Evolutionary conservation across 1,140 invertebrate species (phyloP), one percentile per base, ranked within the genome.

Genomic region (Atta cephalotes): DNA sequence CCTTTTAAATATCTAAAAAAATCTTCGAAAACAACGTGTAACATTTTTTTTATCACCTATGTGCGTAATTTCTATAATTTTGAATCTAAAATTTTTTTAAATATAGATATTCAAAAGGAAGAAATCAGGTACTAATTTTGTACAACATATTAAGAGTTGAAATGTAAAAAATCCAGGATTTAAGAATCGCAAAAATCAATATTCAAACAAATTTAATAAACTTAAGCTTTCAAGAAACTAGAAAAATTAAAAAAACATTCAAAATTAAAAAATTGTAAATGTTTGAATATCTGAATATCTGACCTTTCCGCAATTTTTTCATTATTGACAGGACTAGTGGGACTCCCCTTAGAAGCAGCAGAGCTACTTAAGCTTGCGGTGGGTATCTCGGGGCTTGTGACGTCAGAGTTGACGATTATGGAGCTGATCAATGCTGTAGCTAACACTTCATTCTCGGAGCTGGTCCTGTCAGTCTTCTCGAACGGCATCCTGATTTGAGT

Each of bases 281-380:
- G 16, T 31, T 56, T n/a, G 0, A 81, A 58, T 2, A 70, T 70
- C 2, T 58, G 6, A 18, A 39, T 78, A 14, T 66, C 14, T 28
- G 12, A 84, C 80, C 70, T 84, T 49, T 84, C 56, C 2, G 53
- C n/a, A 10, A 68, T 25, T 66, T 80, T 31, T 18, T 80, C 63
- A 3, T 72, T 39, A 16, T 84, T 84, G 16, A 88, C 53, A 9
- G 93, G 90, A 88, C 91, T 94, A 45, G 86, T 89, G 2, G 93
- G 87, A 82, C 91, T 94, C 56, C 93, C 93, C 79, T 94, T 93
- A 4, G 91, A 93, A 21, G 85, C 88, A 1, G 86, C 39, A 1
- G 92, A 85, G 63, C 90, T 95, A 70, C 89, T 93, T 5, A 92
- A 51, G 76, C 91, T 94, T 39, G 91, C 65, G 0, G 90, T 93